Base-by-base conservation (phyloP, 2,888 invertebrate species). In the Chouioia cunea region DNA sequence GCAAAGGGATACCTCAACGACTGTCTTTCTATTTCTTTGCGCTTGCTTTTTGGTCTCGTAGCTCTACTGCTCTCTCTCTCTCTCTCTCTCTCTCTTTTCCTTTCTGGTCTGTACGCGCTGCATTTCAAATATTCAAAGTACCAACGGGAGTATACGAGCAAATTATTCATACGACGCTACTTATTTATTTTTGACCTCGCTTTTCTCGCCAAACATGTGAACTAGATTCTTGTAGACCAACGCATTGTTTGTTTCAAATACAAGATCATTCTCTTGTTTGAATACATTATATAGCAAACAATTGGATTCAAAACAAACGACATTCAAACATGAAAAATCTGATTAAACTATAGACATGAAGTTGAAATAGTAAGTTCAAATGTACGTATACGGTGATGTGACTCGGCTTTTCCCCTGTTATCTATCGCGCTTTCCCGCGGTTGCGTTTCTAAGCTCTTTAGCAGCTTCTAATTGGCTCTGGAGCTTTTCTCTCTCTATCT, bases 401-500 rank as follows among this genome's bases (percentile, higher is more conserved):
- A 3, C 6, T 6, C 6, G 27, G 20, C 50, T 57, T 47, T 54
- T 44, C 46, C 62, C 54, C 44, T 22, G 2, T 58, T 12, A 12
- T 46, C 71, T 16, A 18, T 52, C 53, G 60, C 63, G 64, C 65
- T 62, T 64, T 67, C 60, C 65, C 70, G 57, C 52, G 63, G 57
- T 73, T 50, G 59, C 65, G 56, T 65, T 57, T 65, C 63, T 77
- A 77, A 77, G 75, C 77, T 76, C 46, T 76, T 77, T 77, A 77
- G 53, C 58, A 65, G 75, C 62, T 75, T 76, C 72, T 78, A 75
- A 78, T 77, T 77, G 76, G 76, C 74, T 74, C 70, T 65, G 65
- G 59, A 69, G 63, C 63, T 70, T 69, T 62, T 63, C 46, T 23
- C 57, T 36, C n/a, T n/a, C n/a, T n/a, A n/a, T n/a, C n/a, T n/a